Evolutionary conservation across 2,797 vertebrate species (phyloP), one percentile per base, ranked within the genome.

Genomic region (Trematomus bernacchii): DNA sequence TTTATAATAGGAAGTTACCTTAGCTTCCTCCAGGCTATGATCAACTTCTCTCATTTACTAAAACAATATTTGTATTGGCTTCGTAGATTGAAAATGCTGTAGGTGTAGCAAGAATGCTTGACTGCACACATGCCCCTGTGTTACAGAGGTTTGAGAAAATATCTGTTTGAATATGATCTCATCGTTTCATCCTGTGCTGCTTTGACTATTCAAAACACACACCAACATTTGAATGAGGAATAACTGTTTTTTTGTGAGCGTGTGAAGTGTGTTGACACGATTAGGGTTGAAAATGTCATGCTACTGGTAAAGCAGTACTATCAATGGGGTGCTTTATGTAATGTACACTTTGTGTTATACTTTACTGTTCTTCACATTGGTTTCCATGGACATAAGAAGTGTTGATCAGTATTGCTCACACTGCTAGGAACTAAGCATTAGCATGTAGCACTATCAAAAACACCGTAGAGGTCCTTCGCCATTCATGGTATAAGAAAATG

Each of bases 121-220:
- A 21, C 15, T 47, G 21, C 53, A 40, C 48, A 21, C 14, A 15
- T 12, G 37, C 44, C 71, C 33, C n/a, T 0, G n/a, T 50, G 72
- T 51, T 67, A 40, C 55, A 62, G 54, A 68, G 71, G 63, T 76
- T 78, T 67, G 61, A 55, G 46, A 52, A 44, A 81, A 73, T 66
- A 66, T 77, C 74, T 0, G 53, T 91, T 91, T 89, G 82, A 85
- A 80, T 86, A 80, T 85, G 85, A 85, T 46, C 61, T 78, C 71
- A 71, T 44, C 3, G 8, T 70, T 79, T 76, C 66, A 76, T 74
- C 75, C 83, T 75, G 80, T 71, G 44, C 68, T 80, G 40, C 37
- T 92, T 92, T 91, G 84, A 77, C 75, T 90, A 91, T 89, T 83
- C 87, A 91, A 91, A 91, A 48, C 66, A 52, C 13, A 19, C 40